A percentile compares a stretch with the other conserved stretches of the same genome.
phyloP scores from a whole-genome alignment of 2,113 vertebrate genomes.

The Lathamus discolor region DNA sequence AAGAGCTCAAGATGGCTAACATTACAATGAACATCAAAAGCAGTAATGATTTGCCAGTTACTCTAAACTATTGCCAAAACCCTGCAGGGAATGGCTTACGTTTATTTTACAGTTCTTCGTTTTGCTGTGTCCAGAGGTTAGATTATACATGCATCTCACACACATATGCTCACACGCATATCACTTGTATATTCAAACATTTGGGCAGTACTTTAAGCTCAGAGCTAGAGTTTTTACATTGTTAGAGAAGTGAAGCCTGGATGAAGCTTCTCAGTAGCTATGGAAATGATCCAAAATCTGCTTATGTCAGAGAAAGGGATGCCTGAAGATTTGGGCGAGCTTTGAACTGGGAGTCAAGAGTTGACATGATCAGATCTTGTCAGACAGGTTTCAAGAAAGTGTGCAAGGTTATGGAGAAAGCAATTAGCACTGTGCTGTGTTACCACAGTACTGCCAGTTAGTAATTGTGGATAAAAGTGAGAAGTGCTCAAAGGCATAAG shows the following conservation, averaged over 20 bases:
- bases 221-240: neutral
- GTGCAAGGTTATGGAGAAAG: neutral
- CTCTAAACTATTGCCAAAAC: neutral
- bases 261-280: neutral
- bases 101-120: neutral
- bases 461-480: neutral
- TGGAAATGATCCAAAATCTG: neutral
- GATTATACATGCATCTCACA: neutral
- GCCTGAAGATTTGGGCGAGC: neutral
- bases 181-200: neutral
- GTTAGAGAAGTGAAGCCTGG: neutral
- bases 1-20: neutral
- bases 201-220: neutral
- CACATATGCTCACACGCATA: fast-evolving
- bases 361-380: neutral
- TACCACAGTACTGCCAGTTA: neutral
- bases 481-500: neutral
- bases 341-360: neutral
- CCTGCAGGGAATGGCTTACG: neutral
- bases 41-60: neutral
- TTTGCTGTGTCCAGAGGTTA: neutral
- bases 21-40: neutral
- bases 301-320: neutral
- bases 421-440: neutral
- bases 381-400: neutral